Conservation (phyloP, 2,113 vertebrate genomes). For the Chamaetylas fuelleborni region DNA sequence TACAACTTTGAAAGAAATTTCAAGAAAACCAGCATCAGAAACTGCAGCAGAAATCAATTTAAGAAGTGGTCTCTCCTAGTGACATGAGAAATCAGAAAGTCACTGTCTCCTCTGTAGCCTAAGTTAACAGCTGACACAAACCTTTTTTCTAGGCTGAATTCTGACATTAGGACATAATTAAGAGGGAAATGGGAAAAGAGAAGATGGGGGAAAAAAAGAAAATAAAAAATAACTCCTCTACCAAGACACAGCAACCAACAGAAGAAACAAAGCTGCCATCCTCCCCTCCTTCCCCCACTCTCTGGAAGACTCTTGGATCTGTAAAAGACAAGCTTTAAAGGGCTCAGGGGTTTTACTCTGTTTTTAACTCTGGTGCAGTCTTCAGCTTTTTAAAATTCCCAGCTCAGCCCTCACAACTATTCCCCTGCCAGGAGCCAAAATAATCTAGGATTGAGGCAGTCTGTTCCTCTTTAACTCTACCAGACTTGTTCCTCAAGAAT, state of each 20-base stretch:
- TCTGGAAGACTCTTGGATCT: background rate
- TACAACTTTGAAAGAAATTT: background rate
- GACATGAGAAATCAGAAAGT: background rate
- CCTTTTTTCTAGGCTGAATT: background rate
- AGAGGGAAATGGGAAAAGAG: background rate
- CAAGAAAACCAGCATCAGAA: background rate
- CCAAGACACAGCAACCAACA: background rate
- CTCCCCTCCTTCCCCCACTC: rapidly evolving
- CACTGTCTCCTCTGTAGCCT: background rate
- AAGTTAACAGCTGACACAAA: background rate
- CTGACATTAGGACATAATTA: background rate
- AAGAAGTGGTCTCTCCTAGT: background rate
- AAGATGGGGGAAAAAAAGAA: background rate
- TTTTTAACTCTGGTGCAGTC: background rate
- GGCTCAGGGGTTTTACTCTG: background rate
- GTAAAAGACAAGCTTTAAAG: background rate
- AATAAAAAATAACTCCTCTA: background rate
- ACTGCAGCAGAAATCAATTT: background rate
- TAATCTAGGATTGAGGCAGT: background rate
- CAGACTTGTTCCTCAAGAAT: background rate
- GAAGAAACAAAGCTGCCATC: background rate
- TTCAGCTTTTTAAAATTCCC: background rate
- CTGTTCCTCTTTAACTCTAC: background rate
- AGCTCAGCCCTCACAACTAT: background rate
- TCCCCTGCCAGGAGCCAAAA: background rate